Conservation (phyloP, 2,888 invertebrate species). For the Erynnis tages region DNA sequence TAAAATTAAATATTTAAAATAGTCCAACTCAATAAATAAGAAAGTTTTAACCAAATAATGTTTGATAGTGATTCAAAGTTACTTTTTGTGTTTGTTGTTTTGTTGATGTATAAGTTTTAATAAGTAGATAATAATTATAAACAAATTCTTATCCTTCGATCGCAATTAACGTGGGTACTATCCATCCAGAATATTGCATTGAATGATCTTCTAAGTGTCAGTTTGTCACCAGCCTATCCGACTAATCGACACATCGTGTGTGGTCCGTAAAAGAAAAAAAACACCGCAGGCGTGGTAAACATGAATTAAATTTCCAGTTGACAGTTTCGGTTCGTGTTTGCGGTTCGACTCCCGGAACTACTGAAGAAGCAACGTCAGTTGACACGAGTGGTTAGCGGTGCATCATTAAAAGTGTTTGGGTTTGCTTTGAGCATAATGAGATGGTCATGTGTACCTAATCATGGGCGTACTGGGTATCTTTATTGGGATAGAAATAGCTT, state of each 20-base stretch:
- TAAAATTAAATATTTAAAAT: too few species aligned
- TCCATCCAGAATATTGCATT: too few species aligned
- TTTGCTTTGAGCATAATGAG: slow-evolving; percentile 2
- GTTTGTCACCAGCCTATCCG: slow-evolving; percentile 28
- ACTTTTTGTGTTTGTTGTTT: too few species aligned
- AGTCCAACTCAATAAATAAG: too few species aligned
- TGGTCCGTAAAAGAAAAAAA: slow-evolving; percentile 40
- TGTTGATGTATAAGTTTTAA: too few species aligned
- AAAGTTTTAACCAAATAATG: too few species aligned
- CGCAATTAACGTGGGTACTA: too few species aligned
- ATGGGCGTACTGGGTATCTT: too few species aligned
- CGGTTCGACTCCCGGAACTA: slow-evolving; percentile 40
- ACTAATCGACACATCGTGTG: slow-evolving; percentile 43
- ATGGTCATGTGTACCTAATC: background rate
- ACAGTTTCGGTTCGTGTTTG: slow-evolving; percentile 42
- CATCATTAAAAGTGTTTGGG: slow-evolving; percentile 15
- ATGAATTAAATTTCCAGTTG: slow-evolving; percentile 55
- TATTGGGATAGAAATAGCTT: too few species aligned
- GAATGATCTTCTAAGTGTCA: background rate
- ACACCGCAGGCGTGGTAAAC: slow-evolving; percentile 40
- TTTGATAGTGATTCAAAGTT: too few species aligned
- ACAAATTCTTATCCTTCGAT: too few species aligned
- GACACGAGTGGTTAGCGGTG: slow-evolving; percentile 14
- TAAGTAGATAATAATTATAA: too few species aligned
- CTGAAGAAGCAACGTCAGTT: slow-evolving; percentile 50